These are phyloP conservation scores for Chamaetylas fuelleborni DNA, from an alignment of 2,113 vertebrate genomes.

Conservation along the genomic window DNA sequence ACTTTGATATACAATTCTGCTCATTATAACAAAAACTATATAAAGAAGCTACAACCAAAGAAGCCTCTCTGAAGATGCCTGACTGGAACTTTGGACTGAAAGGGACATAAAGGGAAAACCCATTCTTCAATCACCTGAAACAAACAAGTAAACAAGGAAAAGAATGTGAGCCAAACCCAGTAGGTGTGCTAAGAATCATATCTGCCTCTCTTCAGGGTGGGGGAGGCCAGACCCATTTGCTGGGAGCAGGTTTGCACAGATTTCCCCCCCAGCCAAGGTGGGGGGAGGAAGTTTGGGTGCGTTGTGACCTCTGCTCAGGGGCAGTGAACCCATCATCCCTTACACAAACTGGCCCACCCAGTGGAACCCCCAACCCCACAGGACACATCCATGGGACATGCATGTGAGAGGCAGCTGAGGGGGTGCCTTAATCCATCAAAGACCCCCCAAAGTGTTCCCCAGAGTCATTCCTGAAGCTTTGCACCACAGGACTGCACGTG, in stretches of 20 bases:
- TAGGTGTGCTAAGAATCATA: background rate
- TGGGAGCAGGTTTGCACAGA: background rate
- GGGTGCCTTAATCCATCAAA: background rate
- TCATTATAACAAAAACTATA: background rate
- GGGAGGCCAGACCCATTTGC: background rate
- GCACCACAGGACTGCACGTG: accelerated
- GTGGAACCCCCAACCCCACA: background rate
- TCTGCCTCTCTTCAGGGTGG: accelerated
- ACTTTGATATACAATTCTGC: background rate
- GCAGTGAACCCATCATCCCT: background rate
- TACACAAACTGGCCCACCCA: background rate
- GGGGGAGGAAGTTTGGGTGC: background rate
- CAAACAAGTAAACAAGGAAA: background rate
- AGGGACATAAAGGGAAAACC: background rate
- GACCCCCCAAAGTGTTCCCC: accelerated
- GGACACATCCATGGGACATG: accelerated
- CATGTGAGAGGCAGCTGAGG: background rate
- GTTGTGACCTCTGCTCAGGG: background rate
- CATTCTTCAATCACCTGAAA: background rate
- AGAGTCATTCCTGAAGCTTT: background rate
- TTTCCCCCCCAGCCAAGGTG: accelerated
- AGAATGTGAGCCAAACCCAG: background rate
- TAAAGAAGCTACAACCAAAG: background rate
- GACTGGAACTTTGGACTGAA: background rate
- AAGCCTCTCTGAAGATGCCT: background rate